Evolutionary conservation across 92 coral and sea anemone species (phyloP), one percentile per base, ranked within the genome.

Genomic region (Blastomussa wellsi): DNA sequence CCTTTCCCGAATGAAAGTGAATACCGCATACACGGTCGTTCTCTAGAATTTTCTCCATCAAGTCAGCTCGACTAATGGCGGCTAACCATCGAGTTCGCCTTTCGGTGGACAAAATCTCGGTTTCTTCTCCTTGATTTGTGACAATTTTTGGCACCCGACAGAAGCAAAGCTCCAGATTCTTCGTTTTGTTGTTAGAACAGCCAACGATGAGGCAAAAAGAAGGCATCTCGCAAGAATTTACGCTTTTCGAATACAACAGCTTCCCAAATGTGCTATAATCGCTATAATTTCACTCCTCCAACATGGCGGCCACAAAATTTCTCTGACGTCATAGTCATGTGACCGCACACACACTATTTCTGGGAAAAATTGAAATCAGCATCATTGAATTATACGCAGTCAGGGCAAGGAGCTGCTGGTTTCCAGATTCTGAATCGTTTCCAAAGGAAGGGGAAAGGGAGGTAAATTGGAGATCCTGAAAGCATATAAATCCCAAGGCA

Each of bases 121-220:
- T n/a, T n/a, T n/a, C n/a, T n/a, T n/a, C n/a, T n/a, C n/a, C n/a
- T n/a, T n/a, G n/a, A n/a, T n/a, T n/a, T n/a, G n/a, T n/a, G n/a
- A n/a, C n/a, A n/a, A n/a, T n/a, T n/a, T n/a, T n/a, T n/a, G n/a
- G n/a, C n/a, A n/a, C n/a, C n/a, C n/a, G n/a, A n/a, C n/a, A n/a
- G n/a, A n/a, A n/a, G n/a, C n/a, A n/a, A n/a, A n/a, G n/a, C n/a
- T n/a, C n/a, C n/a, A n/a, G n/a, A n/a, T n/a, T n/a, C n/a, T n/a
- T n/a, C n/a, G n/a, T n/a, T n/a, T n/a, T n/a, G n/a, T n/a, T n/a
- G n/a, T n/a, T n/a, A n/a, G n/a, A n/a, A n/a, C n/a, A n/a, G n/a
- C n/a, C n/a, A n/a, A n/a, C n/a, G n/a, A n/a, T n/a, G 39, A 87
- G 69, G 60, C 87, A 82, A 88, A 88, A 82, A 24, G 83, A 44